Evolutionary conservation across 1,140 invertebrate genomes (phyloP).

Genomic region (Anastatus disparis): DNA sequence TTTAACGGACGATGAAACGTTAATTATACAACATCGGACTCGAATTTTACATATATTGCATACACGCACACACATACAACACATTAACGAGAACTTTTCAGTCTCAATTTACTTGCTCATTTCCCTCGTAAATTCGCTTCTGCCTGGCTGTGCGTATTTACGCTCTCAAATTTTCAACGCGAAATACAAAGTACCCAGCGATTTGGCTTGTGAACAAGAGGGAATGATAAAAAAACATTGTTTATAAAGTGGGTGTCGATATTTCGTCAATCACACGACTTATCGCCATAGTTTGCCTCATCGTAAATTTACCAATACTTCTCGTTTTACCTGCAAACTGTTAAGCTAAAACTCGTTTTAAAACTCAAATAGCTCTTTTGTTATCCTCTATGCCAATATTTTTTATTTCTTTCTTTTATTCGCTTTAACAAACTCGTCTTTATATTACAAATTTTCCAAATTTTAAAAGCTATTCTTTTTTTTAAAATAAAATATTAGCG

Average conservation of each 20-base stretch:
- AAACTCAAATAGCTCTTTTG: slow-evolving; percentile 6
- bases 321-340: neutral
- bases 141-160: too few relatives aligned
- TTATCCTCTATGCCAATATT: too few relatives aligned
- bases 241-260: slow-evolving; percentile 23
- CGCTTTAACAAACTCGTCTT: too few relatives aligned
- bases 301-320: slow-evolving; percentile 1
- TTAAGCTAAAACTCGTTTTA: neutral
- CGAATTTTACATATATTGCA: neutral
- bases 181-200: slow-evolving; percentile 36
- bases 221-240: neutral
- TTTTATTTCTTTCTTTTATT: too few relatives aligned
- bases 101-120: slow-evolving; percentile 34
- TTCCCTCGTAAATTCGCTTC: slow-evolving; percentile 47
- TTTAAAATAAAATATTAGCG: too few relatives aligned
- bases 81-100: slow-evolving; percentile 1
- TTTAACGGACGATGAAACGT: slow-evolving; percentile 28
- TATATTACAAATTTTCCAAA: too few relatives aligned
- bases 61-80: neutral
- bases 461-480: too few relatives aligned
- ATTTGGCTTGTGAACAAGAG: slow-evolving; percentile 23
- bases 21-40: slow-evolving; percentile 32
- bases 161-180: slow-evolving; percentile 36
- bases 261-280: slow-evolving; percentile 15
- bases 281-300: slow-evolving; percentile 7